A percentile compares a stretch with the other conserved stretches of the same genome.
Evolutionary conservation across 2,888 invertebrate species (phyloP).

Genomic region (Sabellastarte sp.): DNA sequence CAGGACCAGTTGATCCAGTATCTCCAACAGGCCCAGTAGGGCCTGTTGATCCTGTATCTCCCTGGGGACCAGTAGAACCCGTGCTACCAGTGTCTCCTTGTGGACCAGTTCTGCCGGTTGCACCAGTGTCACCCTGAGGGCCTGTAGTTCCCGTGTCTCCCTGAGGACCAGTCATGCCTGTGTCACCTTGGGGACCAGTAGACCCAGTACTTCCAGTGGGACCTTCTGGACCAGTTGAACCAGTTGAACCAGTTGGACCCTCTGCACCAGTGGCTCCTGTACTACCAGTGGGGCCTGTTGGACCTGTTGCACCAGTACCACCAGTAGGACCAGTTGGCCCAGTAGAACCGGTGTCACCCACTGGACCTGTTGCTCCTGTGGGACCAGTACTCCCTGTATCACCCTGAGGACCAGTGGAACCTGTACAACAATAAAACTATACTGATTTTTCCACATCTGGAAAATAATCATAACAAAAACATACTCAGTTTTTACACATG

Average conservation of each 20-base stretch:
- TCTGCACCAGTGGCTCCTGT: slow-evolving; percentile 1
- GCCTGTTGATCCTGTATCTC: neutral
- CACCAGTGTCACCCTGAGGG: slow-evolving; percentile 12
- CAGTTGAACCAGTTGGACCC: slow-evolving; percentile 1
- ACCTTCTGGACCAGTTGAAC: neutral
- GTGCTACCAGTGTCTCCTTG: neutral
- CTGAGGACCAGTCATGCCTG: slow-evolving; percentile 10
- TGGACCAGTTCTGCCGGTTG: too few species aligned
- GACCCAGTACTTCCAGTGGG: neutral
- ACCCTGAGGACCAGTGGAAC: neutral
- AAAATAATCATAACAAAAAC: too few species aligned
- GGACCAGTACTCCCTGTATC: neutral
- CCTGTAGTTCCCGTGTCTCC: slow-evolving; percentile 13
- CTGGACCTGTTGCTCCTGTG: slow-evolving; percentile 2
- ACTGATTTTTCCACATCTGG: too few species aligned
- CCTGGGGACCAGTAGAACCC: neutral
- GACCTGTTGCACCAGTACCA: slow-evolving; percentile 2
- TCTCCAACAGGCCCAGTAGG: neutral
- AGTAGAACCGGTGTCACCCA: neutral
- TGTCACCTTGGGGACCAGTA: slow-evolving; percentile 12
- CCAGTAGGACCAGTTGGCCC: slow-evolving; percentile 1
- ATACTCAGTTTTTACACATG: too few species aligned
- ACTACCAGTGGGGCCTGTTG: neutral
- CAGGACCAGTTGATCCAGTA: neutral
- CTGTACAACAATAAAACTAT: too few species aligned